These are phyloP conservation scores for Serilophus lunatus DNA, from an alignment of 2,113 vertebrate genomes.

Conservation along the genomic window DNA sequence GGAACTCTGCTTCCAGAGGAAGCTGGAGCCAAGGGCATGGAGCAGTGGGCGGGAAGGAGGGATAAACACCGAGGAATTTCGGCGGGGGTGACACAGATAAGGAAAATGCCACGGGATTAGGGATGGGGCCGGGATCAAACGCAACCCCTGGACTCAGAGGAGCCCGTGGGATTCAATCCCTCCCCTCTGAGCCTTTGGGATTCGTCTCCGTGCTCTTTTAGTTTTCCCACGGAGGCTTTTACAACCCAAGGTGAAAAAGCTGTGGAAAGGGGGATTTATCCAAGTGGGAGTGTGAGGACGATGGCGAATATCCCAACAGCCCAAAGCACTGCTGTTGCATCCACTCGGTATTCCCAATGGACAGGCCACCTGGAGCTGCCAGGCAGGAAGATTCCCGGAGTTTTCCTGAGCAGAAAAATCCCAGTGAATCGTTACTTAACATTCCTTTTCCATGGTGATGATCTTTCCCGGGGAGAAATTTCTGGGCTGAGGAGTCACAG, in stretches of 20 bases:
- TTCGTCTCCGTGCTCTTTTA: rapidly evolving
- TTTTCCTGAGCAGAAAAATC: not conserved
- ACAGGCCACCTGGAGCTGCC: not conserved
- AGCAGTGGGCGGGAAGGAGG: not conserved
- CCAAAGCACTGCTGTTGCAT: not conserved
- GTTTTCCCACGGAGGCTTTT: not conserved
- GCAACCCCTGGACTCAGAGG: not conserved
- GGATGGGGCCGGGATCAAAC: not conserved
- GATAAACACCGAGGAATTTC: not conserved
- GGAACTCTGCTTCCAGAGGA: not conserved
- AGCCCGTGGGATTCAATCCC: not conserved
- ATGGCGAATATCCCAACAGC: not conserved
- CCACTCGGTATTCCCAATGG: not conserved
- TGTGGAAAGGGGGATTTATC: not conserved
- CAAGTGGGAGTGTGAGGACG: not conserved
- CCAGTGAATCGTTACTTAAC: not conserved
- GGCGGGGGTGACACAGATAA: not conserved
- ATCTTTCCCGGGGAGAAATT: conserved; percentile 22
- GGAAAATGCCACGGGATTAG: not conserved
- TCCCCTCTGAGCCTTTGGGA: not conserved
- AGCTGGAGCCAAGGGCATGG: not conserved
- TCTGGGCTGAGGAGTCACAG: conserved; percentile 33
- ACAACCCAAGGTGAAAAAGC: not conserved
- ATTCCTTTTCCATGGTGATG: conserved; percentile 5
- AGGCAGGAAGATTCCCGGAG: not conserved